Evolutionary conservation across 2,888 invertebrate species (phyloP).

Genomic region (Drosophila colorata): DNA sequence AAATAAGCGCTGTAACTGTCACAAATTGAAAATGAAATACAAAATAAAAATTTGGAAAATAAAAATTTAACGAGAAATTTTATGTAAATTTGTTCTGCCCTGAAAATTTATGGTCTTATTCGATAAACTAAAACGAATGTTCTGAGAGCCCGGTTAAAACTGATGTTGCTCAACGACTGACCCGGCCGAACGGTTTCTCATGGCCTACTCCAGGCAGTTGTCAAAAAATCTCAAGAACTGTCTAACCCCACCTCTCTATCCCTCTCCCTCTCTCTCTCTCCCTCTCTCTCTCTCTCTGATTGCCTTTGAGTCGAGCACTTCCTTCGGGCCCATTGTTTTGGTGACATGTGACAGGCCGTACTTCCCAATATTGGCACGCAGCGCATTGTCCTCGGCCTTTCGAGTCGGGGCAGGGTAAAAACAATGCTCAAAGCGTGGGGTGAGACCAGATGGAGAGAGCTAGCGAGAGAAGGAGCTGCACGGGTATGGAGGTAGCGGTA

Average conservation of each 20-base stretch:
- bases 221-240: conserved; percentile 16
- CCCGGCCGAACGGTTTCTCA: conserved; percentile 13
- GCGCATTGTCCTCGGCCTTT: conserved; percentile 45
- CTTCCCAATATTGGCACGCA: conserved; percentile 65
- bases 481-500: background rate
- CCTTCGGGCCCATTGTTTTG: conserved; percentile 48
- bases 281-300: conserved; percentile 12
- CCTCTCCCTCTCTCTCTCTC: conserved; percentile 1
- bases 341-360: conserved; percentile 75
- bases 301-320: conserved; percentile 56
- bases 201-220: conserved; percentile 26
- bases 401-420: conserved; percentile 38
- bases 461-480: background rate
- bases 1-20: background rate
- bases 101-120: conserved; percentile 8
- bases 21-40: background rate
- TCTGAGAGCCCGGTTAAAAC: background rate
- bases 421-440: conserved; percentile 34
- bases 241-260: background rate
- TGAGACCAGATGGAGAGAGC: conserved; percentile 1
- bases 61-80: conserved; percentile 13
- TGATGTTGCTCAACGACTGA: background rate
- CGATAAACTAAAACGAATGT: background rate
- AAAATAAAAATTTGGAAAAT: background rate
- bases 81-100: background rate